Base-by-base conservation (phyloP, 2,113 vertebrate species). In the Macquaria australasica region DNA sequence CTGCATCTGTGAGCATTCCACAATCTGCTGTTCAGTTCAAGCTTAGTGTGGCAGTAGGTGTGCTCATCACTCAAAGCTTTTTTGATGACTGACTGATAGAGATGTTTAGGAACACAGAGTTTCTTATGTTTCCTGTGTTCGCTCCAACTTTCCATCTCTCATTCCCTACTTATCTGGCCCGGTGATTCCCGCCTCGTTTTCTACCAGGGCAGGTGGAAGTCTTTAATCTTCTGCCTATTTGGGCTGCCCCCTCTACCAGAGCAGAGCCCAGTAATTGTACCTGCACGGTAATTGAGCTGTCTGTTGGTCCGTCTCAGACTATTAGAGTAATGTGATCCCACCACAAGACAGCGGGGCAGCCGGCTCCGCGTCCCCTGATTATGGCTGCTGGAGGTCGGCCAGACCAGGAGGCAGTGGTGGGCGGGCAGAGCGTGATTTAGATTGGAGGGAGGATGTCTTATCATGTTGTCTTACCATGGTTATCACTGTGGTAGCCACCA, bases 291-390 rank as follows among this genome's bases (percentile, higher is more conserved):
- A 94, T 90, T 87, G 73, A 84, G 77, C 69, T 90, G 83, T 94
- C 88, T 91, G 79, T 88, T 86, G 60, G 84, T 87, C 88, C 41
- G 70, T 91, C 81, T 70, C 25, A 59, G 80, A 81, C 76, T 80
- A 91, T 95, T 95, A 93, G 34, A 73, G 92, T 91, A 95, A 95
- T 73, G 72, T 39, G 82, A 94, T 88, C 92, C 86, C 80, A 56
- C 62, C 73, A 37, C 69, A 71, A 77, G 87, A 82, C 76, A 15
- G 53, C 23, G 16, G 14, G 48, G 62, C 80, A 77, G 89, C 59
- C 72, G 55, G 79, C 86, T 86, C 63, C 45, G 39, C 39, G 91
- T 85, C 82, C 71, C 81, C 82, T 82, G 88, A 94, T 92, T 93
- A 84, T 15, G 11, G 70, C 85, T 58, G 73, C 90, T 92, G 90